These are phyloP conservation scores for Talpa occidentalis DNA, from an alignment of 2,113 vertebrate genomes.

Conservation along the genomic window DNA sequence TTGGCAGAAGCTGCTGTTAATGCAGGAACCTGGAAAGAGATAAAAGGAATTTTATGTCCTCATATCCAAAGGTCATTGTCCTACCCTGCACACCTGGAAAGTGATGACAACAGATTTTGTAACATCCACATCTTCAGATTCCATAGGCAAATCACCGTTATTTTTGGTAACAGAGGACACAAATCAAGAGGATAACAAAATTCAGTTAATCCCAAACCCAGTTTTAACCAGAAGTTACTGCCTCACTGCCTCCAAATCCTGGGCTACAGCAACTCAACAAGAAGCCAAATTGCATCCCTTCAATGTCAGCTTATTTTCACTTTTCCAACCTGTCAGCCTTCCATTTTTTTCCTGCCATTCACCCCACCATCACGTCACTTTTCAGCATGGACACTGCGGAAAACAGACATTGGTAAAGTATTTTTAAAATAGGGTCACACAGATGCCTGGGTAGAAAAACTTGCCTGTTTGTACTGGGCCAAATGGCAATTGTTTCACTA, in stretches of 20 bases:
- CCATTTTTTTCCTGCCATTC: not conserved
- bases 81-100: not conserved
- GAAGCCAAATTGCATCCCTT: not conserved
- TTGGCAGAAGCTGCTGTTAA: not conserved
- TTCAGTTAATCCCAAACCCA: not conserved
- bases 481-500: not conserved
- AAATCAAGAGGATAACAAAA: slow-evolving; percentile 32
- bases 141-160: not conserved
- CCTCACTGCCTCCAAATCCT: not conserved
- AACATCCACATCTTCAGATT: not conserved
- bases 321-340: not conserved
- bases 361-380: not conserved
- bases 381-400: not conserved
- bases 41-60: not conserved
- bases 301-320: not conserved
- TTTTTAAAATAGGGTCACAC: not conserved
- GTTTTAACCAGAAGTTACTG: not conserved
- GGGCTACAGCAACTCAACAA: not conserved
- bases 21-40: not conserved
- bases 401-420: no score
- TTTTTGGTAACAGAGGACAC: not conserved
- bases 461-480: not conserved
- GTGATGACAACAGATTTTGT: not conserved
- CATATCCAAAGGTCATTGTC: not conserved
- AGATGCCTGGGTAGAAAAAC: not conserved